A percentile compares a stretch with the other conserved stretches of the same genome.
phyloP scores from a whole-genome alignment of 2,888 invertebrate species.

The Crioceris asparagi region DNA sequence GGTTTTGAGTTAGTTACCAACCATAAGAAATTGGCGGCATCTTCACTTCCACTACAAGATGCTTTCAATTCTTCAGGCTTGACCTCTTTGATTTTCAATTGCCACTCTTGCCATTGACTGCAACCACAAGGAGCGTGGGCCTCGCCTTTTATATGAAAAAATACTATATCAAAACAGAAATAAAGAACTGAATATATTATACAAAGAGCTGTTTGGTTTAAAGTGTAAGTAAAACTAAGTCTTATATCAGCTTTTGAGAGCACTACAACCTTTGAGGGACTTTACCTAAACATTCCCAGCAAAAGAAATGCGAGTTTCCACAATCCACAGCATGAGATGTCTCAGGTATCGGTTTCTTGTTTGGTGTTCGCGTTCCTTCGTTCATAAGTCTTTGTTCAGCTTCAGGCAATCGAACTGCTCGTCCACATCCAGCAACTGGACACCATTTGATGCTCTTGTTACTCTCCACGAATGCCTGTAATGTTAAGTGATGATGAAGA shows the following conservation, averaged over 20 bases:
- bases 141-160: constrained; percentile 38
- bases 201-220: too few relatives aligned
- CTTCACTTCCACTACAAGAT: constrained; percentile 45
- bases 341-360: constrained; percentile 29
- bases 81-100: constrained; percentile 50
- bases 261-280: too few relatives aligned
- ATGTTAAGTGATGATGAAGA: too few relatives aligned
- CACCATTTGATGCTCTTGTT: constrained; percentile 63
- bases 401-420: constrained; percentile 53
- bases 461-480: constrained; percentile 58
- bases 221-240: too few relatives aligned
- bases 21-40: constrained; percentile 56
- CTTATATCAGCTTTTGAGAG: too few relatives aligned
- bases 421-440: constrained; percentile 54
- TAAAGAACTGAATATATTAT: too few relatives aligned
- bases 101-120: constrained; percentile 48
- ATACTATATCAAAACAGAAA: too few relatives aligned
- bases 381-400: constrained; percentile 34
- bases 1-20: constrained; percentile 59
- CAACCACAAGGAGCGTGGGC: constrained; percentile 60
- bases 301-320: constrained; percentile 59
- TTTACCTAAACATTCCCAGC: constrained; percentile 47
- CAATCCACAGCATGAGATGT: constrained; percentile 56
- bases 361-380: constrained; percentile 21
- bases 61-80: constrained; percentile 50